Conservation (phyloP, 2,113 vertebrate genomes). For the Syngnathoides biaculeatus region DNA sequence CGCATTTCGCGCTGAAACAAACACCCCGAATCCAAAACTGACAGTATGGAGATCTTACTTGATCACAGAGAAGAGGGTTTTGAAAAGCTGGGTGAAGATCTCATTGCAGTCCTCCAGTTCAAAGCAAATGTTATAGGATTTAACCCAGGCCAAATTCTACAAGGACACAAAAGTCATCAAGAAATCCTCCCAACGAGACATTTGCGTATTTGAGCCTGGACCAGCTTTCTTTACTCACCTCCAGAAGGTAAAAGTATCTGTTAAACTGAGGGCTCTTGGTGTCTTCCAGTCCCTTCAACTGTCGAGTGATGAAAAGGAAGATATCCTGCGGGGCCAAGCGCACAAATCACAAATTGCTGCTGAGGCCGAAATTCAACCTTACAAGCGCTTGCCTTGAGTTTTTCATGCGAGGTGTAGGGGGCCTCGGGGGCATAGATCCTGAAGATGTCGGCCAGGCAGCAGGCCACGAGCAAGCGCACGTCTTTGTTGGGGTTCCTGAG, state of each 20-base stretch:
- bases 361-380: neutral
- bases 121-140: slow-evolving; percentile 99
- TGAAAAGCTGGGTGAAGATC: slow-evolving; percentile 99
- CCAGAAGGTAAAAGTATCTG: slow-evolving; percentile 99
- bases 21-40: neutral
- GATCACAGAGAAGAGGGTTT: slow-evolving; percentile 98
- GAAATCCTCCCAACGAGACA: neutral
- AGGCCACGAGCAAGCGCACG: slow-evolving; percentile 94
- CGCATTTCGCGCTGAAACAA: neutral
- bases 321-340: slow-evolving; percentile 81
- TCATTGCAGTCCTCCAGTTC: slow-evolving; percentile 99
- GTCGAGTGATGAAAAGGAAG: slow-evolving; percentile 99
- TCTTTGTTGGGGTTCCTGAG: slow-evolving; percentile 99
- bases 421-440: slow-evolving; percentile 98
- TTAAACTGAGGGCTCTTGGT: slow-evolving; percentile 99
- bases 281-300: slow-evolving; percentile 96
- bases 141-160: slow-evolving; percentile 98
- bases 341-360: neutral
- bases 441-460: slow-evolving; percentile 98
- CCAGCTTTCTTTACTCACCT: slow-evolving; percentile 73
- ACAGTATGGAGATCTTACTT: slow-evolving; percentile 80
- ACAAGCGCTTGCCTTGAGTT: slow-evolving; percentile 86
- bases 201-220: neutral
- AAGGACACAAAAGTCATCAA: slow-evolving; percentile 17
- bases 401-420: slow-evolving; percentile 97